Percentiles rank a stretch among this genome's conserved stretches.
Evolutionary conservation across 2,113 vertebrate species (phyloP).

Genomic region (Dromaius novaehollandiae): DNA sequence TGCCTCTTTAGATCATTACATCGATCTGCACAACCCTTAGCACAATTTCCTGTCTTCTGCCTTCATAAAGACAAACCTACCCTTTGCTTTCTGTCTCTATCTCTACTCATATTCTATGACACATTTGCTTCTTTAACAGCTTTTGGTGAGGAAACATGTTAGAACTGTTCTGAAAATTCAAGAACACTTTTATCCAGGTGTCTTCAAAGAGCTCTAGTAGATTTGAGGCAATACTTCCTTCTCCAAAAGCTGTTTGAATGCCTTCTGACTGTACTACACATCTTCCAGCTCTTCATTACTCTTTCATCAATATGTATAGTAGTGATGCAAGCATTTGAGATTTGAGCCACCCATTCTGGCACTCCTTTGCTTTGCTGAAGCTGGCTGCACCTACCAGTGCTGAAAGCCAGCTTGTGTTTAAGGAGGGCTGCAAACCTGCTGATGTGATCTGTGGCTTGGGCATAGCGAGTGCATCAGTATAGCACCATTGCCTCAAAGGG

Average conservation of each 20-base stretch:
- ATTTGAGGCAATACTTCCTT: not conserved
- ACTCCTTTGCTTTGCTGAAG: not conserved
- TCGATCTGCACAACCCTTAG: not conserved
- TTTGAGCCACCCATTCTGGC: not conserved
- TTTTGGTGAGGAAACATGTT: not conserved
- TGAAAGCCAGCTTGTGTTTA: not conserved
- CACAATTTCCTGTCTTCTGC: not conserved
- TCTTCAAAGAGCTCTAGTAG: not conserved
- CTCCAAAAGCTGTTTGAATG: not conserved
- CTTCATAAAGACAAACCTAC: not conserved
- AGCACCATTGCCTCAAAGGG: not conserved
- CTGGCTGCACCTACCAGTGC: not conserved
- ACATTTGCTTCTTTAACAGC: not conserved
- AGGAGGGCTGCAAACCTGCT: not conserved
- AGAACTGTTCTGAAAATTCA: not conserved
- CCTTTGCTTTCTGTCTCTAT: not conserved
- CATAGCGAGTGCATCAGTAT: not conserved
- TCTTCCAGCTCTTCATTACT: not conserved
- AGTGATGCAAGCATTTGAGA: not conserved
- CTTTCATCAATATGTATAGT: not conserved
- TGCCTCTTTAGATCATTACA: not conserved
- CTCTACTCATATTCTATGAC: not conserved
- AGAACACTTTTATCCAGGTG: not conserved
- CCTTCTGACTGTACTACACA: not conserved
- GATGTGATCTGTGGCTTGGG: not conserved